phyloP scores from a whole-genome alignment of 2,797 vertebrate species.

The Argya squamiceps region DNA sequence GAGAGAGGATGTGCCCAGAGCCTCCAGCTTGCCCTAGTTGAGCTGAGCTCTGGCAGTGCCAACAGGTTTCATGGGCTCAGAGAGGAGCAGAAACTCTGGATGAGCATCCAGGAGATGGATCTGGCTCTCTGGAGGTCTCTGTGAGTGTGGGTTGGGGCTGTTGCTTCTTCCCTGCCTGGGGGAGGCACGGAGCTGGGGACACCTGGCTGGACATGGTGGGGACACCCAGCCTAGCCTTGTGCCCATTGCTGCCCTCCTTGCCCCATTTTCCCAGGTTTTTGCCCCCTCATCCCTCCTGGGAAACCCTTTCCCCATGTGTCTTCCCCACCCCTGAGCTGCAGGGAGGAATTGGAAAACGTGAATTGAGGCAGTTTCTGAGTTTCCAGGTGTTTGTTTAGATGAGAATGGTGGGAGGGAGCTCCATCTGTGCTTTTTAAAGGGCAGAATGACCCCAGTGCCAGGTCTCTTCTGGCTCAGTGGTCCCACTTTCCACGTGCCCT shows the following conservation, averaged over 20 bases:
- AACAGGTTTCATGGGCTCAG: background rate
- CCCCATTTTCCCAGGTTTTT: background rate
- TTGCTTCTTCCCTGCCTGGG: background rate
- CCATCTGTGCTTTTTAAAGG: background rate
- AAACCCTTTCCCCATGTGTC: accelerated
- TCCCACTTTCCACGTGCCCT: accelerated
- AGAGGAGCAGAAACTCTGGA: background rate
- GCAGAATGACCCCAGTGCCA: background rate
- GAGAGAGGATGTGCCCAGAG: background rate
- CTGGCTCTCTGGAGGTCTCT: background rate
- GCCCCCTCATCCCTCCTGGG: background rate
- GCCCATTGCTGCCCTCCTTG: background rate
- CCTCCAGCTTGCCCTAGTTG: background rate
- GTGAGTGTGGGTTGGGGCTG: accelerated
- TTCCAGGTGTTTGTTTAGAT: background rate
- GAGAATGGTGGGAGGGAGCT: background rate
- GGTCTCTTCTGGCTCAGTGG: background rate
- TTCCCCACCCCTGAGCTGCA: accelerated
- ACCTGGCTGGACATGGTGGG: accelerated
- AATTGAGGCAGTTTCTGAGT: background rate
- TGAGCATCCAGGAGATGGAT: background rate
- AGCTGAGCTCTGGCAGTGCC: background rate
- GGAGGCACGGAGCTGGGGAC: accelerated
- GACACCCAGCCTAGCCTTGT: background rate
- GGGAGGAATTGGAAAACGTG: accelerated